These are phyloP conservation scores for Paracanthobrama guichenoti DNA, from an alignment of 2,113 vertebrate genomes.

Conservation along the genomic window DNA sequence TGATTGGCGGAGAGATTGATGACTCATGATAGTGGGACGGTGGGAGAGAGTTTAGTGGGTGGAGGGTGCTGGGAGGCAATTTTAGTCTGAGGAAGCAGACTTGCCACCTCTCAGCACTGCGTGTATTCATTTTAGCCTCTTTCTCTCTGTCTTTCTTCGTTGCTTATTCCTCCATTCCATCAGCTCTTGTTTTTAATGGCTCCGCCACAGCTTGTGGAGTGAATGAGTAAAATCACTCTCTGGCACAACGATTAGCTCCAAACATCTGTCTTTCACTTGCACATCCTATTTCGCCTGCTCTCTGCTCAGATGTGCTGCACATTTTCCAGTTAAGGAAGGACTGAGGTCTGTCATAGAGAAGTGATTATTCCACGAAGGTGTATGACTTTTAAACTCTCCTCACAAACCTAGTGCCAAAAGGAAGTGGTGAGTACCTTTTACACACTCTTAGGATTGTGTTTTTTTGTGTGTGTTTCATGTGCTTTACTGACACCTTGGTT, in stretches of 20 bases:
- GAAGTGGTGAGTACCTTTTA: conserved; percentile 72
- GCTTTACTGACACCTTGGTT: background rate
- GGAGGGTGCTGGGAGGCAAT: conserved; percentile 68
- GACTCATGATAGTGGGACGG: conserved; percentile 73
- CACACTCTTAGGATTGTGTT: conserved; percentile 48
- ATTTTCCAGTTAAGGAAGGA: conserved; percentile 75
- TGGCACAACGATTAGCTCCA: conserved; percentile 26
- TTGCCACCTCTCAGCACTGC: conserved; percentile 65
- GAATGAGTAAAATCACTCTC: conserved; percentile 55
- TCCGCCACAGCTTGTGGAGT: conserved; percentile 37
- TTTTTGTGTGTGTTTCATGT: conserved; percentile 28
- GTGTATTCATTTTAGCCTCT: conserved; percentile 50
- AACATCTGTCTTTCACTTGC: conserved; percentile 35
- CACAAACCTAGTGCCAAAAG: conserved; percentile 54
- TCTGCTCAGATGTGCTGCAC: conserved; percentile 55
- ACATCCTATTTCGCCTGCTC: conserved; percentile 51
- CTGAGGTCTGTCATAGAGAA: conserved; percentile 60
- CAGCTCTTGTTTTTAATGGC: conserved; percentile 46
- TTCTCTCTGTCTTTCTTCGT: conserved; percentile 24
- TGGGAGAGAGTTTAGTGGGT: conserved; percentile 59
- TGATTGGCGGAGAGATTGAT: conserved; percentile 73
- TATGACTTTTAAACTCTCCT: conserved; percentile 38
- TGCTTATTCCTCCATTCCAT: conserved; percentile 12
- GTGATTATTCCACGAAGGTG: conserved; percentile 56
- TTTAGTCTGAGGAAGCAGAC: conserved; percentile 63